Evolutionary conservation across 1,140 invertebrate genomes (phyloP).

Genomic region (Teleopsis dalmanni): DNA sequence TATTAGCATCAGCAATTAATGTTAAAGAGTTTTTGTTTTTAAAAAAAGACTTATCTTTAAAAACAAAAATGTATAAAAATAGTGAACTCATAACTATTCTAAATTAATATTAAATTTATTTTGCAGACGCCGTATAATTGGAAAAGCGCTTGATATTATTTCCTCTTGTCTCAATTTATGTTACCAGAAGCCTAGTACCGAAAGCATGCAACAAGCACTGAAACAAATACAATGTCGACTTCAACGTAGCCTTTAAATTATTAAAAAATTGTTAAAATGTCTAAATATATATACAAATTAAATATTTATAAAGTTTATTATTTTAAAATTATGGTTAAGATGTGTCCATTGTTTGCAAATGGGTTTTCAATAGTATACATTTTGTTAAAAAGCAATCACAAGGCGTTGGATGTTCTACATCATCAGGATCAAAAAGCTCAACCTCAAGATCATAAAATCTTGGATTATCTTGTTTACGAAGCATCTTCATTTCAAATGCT

Average conservation of each 20-base stretch:
- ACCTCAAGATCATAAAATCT: conserved; percentile 56
- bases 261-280: no score
- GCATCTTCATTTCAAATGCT: conserved; percentile 58
- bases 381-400: conserved; percentile 69
- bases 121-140: conserved; percentile 52
- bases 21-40: no score
- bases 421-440: conserved; percentile 59
- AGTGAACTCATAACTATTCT: conserved; percentile 54
- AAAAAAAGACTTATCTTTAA: no score
- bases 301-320: no score
- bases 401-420: conserved; percentile 65
- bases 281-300: no score
- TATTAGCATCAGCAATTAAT: no score
- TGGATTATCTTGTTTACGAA: conserved; percentile 44
- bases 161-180: conserved; percentile 57
- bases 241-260: no score
- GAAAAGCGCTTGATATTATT: conserved; percentile 59
- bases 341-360: conserved; percentile 34
- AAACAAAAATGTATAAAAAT: no score
- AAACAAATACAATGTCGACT: conserved; percentile 43
- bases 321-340: no score
- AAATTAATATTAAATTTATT: no score
- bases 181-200: conserved; percentile 60
- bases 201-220: conserved; percentile 35
- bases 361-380: conserved; percentile 61